These are phyloP conservation scores for Illadopsis cleaveri DNA, from an alignment of 2,113 vertebrate genomes.

Conservation along the genomic window DNA sequence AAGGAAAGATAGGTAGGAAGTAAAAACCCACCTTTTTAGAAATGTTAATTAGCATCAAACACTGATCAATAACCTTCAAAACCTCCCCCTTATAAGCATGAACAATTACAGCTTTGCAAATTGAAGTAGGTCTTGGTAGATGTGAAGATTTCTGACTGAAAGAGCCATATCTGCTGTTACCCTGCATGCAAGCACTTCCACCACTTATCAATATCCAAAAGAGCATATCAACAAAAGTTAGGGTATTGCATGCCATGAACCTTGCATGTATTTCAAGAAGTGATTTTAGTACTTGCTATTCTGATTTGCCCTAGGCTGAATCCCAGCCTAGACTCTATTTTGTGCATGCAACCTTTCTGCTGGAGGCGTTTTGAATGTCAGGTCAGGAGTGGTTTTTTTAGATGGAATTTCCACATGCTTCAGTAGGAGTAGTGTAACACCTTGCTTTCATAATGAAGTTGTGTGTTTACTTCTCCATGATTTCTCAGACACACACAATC, in stretches of 20 bases:
- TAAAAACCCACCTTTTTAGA: neutral
- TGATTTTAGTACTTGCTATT: neutral
- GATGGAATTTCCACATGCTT: neutral
- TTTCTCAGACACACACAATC: neutral
- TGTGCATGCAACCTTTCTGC: neutral
- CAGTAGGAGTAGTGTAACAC: neutral
- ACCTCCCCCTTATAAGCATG: neutral
- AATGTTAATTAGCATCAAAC: neutral
- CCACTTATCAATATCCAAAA: neutral
- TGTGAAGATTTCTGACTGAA: neutral
- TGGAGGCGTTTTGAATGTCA: neutral
- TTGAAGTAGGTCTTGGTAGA: neutral
- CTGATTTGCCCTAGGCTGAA: neutral
- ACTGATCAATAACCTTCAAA: neutral
- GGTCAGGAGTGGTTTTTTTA: neutral
- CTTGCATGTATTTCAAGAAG: neutral
- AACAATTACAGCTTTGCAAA: neutral
- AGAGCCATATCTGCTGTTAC: neutral
- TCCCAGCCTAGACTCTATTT: neutral
- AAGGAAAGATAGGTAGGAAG: neutral
- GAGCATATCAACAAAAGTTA: neutral
- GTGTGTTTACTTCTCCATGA: neutral
- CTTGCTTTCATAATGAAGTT: neutral
- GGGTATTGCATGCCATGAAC: accelerated
- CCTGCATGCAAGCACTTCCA: neutral